Evolutionary conservation across 1,140 invertebrate genomes (phyloP), one percentile per base, ranked within the genome.

Genomic region (Papilio helenus): DNA sequence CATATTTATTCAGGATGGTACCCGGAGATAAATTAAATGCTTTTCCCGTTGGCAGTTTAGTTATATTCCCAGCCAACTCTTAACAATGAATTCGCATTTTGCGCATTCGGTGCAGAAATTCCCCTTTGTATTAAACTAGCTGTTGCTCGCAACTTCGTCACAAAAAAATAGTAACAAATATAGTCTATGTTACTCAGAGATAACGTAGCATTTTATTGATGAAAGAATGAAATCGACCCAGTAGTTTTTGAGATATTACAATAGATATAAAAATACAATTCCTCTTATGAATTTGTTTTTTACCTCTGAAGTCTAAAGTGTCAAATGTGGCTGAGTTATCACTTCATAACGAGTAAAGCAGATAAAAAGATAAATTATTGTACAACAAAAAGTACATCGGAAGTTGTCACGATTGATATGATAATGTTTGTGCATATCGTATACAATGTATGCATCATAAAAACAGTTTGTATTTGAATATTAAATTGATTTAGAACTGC

Each of bases 21-120:
- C 46, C 51, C 26, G 23, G 26, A 76, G 49, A 76, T 76, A 76
- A 76, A 76, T 76, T 76, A 76, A 76, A 76, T 18, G 46, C 46
- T 55, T 76, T 76, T 39, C 49, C 73, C 16, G 73, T 34, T 76
- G 23, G 46, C 73, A 76, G 46, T 55, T 76, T 23, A 46, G 26
- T 49, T 76, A 39, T 39, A 34, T 34, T 4, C 3, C 58, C 20
- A 23, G 23, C 58, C 58, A 61, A 61, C 58, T 61, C 29, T 10
- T 61, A 61, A 23, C 23, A 61, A 61, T 61, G 58, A 61, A 61
- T 61, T 61, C 58, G 58, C 58, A 23, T 61, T 61, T 26, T 61
- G 58, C 10, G 58, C 58, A 61, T 23, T 26, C 23, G 23, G 58
- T 61, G 58, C 58, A 61, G 58, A 26, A 61, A 26, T 61, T 26